These are phyloP conservation scores for Acipenser oxyrinchus DNA, from an alignment of 2,797 vertebrate genomes.

Conservation along the genomic window DNA sequence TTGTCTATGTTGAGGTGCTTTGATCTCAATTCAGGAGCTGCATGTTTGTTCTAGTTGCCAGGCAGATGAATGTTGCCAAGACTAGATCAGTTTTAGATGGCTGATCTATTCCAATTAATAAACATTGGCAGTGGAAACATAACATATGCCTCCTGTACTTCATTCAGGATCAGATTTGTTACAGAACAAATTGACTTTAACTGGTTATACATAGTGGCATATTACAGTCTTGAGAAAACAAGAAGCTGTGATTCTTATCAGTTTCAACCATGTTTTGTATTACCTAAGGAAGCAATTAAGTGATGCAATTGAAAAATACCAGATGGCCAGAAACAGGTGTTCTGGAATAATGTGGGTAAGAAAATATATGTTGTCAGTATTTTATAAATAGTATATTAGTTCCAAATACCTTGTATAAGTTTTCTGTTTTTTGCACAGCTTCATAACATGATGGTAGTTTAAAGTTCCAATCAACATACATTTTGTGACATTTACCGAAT, in stretches of 20 bases:
- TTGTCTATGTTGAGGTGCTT: too few species aligned
- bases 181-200: not conserved
- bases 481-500: too few species aligned
- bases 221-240: not conserved
- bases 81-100: too few species aligned
- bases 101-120: too few species aligned
- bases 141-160: not conserved
- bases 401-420: not conserved
- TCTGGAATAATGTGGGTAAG: constrained; percentile 1
- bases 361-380: not conserved
- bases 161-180: not conserved
- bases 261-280: not conserved
- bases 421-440: too few species aligned
- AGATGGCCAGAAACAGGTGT: constrained; percentile 15
- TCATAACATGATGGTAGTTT: too few species aligned
- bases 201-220: not conserved
- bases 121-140: not conserved
- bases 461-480: too few species aligned
- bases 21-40: too few species aligned
- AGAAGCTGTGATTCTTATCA: not conserved
- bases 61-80: too few species aligned
- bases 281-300: not conserved
- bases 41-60: too few species aligned
- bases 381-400: not conserved
- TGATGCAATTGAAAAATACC: not conserved